phyloP scores from a whole-genome alignment of 2,888 invertebrate genomes.

The Stenurella melanura region DNA sequence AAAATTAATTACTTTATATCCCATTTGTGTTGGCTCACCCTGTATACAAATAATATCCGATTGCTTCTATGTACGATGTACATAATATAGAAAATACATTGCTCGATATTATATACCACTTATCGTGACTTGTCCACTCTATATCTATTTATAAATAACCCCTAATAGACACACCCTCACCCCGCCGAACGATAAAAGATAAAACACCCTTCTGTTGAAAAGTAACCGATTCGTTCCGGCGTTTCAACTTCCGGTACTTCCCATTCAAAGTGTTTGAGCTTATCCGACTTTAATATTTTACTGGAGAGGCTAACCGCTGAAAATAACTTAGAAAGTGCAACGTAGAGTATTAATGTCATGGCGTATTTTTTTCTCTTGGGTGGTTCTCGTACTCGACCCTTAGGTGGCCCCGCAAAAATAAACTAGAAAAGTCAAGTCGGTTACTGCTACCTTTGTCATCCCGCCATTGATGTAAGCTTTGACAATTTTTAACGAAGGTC shows the following conservation, averaged over 20 bases:
- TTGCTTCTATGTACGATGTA: neutral
- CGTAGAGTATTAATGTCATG: neutral
- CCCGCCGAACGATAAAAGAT: neutral
- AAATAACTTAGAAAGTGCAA: neutral
- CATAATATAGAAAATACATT: neutral
- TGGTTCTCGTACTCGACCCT: no score
- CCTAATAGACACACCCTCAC: constrained; percentile 6
- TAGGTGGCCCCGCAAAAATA: no score
- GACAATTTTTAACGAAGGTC: no score
- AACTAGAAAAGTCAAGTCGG: no score
- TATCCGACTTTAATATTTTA: constrained; percentile 1
- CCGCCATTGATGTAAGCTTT: no score
- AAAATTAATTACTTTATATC: no score
- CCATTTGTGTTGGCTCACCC: no score
- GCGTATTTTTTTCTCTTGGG: no score
- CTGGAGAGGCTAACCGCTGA: neutral
- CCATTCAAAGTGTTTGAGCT: neutral
- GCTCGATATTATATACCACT: neutral
- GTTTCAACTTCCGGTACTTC: constrained; percentile 5
- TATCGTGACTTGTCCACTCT: neutral
- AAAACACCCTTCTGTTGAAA: constrained; percentile 3
- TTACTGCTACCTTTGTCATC: no score
- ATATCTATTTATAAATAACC: neutral
- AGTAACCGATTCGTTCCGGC: constrained; percentile 14
- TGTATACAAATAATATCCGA: neutral